These are phyloP conservation scores for Erynnis tages DNA, from an alignment of 2,888 invertebrate species.

Conservation along the genomic window DNA sequence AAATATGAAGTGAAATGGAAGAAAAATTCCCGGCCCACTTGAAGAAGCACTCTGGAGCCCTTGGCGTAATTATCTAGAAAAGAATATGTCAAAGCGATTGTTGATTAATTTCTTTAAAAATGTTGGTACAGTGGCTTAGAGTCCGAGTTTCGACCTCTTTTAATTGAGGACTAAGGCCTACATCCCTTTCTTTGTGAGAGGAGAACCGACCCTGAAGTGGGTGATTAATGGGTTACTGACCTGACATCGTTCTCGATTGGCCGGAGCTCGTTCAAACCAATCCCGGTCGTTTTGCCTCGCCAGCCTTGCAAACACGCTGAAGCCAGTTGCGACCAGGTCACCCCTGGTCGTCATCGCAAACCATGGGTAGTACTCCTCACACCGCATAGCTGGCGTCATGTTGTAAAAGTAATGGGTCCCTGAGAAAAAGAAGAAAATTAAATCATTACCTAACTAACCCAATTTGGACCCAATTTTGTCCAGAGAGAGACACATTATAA, in stretches of 20 bases:
- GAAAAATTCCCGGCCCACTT: slow-evolving; percentile 46
- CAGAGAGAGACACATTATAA: too few species aligned
- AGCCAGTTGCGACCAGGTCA: slow-evolving; percentile 57
- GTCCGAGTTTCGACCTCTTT: too few species aligned
- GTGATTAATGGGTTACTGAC: too few species aligned
- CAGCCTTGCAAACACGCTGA: slow-evolving; percentile 53
- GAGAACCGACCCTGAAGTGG: too few species aligned
- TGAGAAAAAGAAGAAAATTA: slow-evolving; percentile 32
- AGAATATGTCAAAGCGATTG: neutral
- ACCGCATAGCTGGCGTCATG: slow-evolving; percentile 51
- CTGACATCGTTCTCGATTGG: slow-evolving; percentile 9
- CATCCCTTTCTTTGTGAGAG: too few species aligned
- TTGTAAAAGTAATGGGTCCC: slow-evolving; percentile 66
- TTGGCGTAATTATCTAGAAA: slow-evolving; percentile 49
- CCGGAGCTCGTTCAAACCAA: slow-evolving; percentile 50
- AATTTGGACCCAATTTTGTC: too few species aligned
- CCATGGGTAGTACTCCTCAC: slow-evolving; percentile 58
- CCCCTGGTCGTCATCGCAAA: slow-evolving; percentile 55
- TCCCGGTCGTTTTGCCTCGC: slow-evolving; percentile 38
- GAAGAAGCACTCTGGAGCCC: slow-evolving; percentile 52
- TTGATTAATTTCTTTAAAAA: too few species aligned
- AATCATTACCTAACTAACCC: neutral
- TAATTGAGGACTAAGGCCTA: too few species aligned
- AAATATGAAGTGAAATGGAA: slow-evolving; percentile 55
- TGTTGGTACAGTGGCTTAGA: too few species aligned